Conservation (phyloP, 1,140 invertebrate genomes). For the Conopomorpha cramerella region DNA sequence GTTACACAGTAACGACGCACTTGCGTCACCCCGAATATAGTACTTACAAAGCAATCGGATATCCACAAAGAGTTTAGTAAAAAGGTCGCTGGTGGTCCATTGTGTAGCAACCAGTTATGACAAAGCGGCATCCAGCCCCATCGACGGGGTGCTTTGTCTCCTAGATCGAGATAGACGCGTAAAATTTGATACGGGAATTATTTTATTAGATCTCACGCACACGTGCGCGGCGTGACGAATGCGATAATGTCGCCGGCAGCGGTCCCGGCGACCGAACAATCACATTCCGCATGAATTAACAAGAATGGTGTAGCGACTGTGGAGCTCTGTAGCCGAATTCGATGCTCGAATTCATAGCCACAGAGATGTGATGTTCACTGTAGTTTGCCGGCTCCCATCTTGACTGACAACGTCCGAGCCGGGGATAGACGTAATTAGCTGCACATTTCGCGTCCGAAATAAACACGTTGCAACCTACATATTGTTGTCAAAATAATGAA, state of each 20-base stretch:
- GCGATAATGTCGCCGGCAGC: slow-evolving; percentile 38
- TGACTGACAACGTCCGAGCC: too few species aligned
- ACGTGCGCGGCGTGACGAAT: slow-evolving; percentile 55
- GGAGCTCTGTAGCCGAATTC: slow-evolving; percentile 30
- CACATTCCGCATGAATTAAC: slow-evolving; percentile 48
- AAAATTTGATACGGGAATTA: slow-evolving; percentile 60
- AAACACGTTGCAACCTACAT: too few species aligned
- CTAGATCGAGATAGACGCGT: slow-evolving; percentile 51
- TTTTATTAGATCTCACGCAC: slow-evolving; percentile 54
- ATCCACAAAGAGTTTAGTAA: slow-evolving; percentile 12
- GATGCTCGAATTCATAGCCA: too few species aligned
- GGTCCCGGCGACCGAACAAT: slow-evolving; percentile 32
- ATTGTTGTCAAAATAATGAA: too few species aligned
- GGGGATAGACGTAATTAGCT: too few species aligned
- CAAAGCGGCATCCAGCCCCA: slow-evolving; percentile 41
- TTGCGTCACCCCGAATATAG: too few species aligned
- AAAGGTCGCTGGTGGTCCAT: slow-evolving; percentile 41
- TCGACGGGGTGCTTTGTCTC: slow-evolving; percentile 39
- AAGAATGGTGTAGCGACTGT: slow-evolving; percentile 30
- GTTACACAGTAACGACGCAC: slow-evolving; percentile 26
- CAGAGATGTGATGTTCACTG: too few species aligned
- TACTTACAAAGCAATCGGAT: slow-evolving; percentile 17
- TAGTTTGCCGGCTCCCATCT: too few species aligned
- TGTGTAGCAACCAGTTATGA: slow-evolving; percentile 46
- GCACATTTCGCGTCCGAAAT: too few species aligned